These are phyloP conservation scores for Protonibea diacanthus DNA, from an alignment of 2,797 vertebrate genomes.

Conservation along the genomic window DNA sequence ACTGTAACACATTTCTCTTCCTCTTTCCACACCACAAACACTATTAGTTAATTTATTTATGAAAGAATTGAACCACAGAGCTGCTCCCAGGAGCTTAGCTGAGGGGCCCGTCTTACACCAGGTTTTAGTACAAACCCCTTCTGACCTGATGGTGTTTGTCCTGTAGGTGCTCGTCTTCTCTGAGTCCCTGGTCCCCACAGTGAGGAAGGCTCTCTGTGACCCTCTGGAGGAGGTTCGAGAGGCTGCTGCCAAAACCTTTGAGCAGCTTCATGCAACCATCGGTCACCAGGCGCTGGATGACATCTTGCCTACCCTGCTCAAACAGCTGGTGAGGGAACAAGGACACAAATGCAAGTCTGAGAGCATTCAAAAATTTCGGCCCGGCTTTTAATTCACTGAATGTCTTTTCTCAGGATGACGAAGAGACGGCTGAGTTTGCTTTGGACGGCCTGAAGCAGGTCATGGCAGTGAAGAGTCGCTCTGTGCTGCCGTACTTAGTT, in stretches of 20 bases:
- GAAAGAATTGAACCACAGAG: no score
- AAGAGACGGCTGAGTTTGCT: conserved; percentile 92
- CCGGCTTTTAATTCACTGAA: not conserved
- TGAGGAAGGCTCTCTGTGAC: conserved; percentile 96
- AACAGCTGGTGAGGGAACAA: conserved; percentile 90
- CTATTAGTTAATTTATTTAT: no score
- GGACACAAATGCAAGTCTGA: not conserved
- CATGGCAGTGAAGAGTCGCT: conserved; percentile 99
- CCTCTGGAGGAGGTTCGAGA: conserved; percentile 97
- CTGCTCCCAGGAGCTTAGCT: no score
- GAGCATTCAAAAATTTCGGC: not conserved
- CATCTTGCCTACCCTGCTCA: conserved; percentile 94
- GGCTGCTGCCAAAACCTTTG: conserved; percentile 98
- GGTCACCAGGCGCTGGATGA: conserved; percentile 98
- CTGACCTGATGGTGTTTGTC: not conserved
- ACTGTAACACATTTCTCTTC: not conserved
- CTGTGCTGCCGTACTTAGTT: conserved; percentile 97
- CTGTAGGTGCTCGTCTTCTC: conserved; percentile 96
- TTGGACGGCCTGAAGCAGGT: conserved; percentile 98
- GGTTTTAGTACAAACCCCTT: no score
- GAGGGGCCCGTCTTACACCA: no score
- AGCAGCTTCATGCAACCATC: conserved; percentile 98
- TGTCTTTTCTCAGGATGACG: conserved; percentile 86
- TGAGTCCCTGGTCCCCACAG: conserved; percentile 96
- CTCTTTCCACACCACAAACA: not conserved